These are phyloP conservation scores for Panurus biarmicus DNA, from an alignment of 2,113 vertebrate species.

Conservation along the genomic window DNA sequence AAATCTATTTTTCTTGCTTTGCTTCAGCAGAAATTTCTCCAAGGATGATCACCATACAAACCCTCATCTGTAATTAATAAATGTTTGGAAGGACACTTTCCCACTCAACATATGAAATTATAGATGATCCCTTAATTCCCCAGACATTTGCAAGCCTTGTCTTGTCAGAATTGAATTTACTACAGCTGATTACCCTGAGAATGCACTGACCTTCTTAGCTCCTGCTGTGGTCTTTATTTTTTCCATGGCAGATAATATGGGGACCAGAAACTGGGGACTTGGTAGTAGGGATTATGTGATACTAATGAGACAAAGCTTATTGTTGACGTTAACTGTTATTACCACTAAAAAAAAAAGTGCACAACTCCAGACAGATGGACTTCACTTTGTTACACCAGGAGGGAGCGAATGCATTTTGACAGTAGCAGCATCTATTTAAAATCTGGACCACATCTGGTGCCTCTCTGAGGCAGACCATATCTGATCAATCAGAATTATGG, in stretches of 20 bases:
- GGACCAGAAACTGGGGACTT: constrained; percentile 55
- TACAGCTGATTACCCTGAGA: constrained; percentile 74
- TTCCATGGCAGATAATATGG: constrained; percentile 54
- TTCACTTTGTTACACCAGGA: constrained; percentile 45
- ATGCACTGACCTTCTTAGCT: constrained; percentile 70
- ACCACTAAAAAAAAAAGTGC: constrained; percentile 48
- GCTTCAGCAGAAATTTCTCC: background rate
- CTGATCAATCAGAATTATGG: constrained; percentile 61
- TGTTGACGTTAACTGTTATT: constrained; percentile 62
- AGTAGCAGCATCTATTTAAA: constrained; percentile 49
- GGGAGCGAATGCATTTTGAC: constrained; percentile 35
- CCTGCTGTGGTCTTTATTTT: constrained; percentile 66
- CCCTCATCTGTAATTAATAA: constrained; percentile 50
- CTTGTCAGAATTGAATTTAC: constrained; percentile 70
- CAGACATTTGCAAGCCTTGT: constrained; percentile 62
- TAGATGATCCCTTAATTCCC: constrained; percentile 65
- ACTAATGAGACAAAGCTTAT: constrained; percentile 65
- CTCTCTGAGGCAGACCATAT: constrained; percentile 21
- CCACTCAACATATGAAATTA: constrained; percentile 58
- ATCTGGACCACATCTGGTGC: constrained; percentile 62
- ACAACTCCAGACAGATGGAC: constrained; percentile 51
- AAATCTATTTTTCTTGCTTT: background rate
- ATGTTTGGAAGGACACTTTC: constrained; percentile 42
- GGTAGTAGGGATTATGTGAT: constrained; percentile 58
- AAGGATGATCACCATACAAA: background rate